Evolutionary conservation across 1,140 invertebrate species (phyloP).

Genomic region (Proctacanthus coquilletti): DNA sequence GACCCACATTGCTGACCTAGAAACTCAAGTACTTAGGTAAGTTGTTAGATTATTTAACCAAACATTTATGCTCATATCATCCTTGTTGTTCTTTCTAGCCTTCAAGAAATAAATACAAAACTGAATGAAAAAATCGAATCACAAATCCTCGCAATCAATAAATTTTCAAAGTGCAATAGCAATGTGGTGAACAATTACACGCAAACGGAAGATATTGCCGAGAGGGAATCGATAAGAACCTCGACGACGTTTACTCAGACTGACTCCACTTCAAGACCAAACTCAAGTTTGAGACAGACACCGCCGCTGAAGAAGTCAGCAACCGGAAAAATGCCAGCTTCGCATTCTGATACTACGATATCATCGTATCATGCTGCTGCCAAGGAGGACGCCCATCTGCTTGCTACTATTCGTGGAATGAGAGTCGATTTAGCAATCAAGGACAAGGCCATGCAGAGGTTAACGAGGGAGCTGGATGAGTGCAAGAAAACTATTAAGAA

Average conservation of each 20-base stretch:
- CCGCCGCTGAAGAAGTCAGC: constrained; percentile 1
- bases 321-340: constrained; percentile 21
- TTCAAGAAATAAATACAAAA: constrained; percentile 38
- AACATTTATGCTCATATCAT: too few relatives aligned
- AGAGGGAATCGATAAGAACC: background rate
- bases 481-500: constrained; percentile 53
- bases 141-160: constrained; percentile 25
- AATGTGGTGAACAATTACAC: constrained; percentile 27
- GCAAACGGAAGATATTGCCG: constrained; percentile 17
- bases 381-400: constrained; percentile 56
- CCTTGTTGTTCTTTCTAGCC: constrained; percentile 13
- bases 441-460: constrained; percentile 48
- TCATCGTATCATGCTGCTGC: constrained; percentile 12
- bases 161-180: too few relatives aligned
- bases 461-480: constrained; percentile 58
- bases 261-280: constrained; percentile 26
- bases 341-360: constrained; percentile 26
- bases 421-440: constrained; percentile 54
- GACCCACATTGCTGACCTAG: constrained; percentile 52
- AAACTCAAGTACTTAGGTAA: constrained; percentile 41
- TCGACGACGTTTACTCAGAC: background rate
- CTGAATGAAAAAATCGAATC: constrained; percentile 37
- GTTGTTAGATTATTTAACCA: too few relatives aligned
- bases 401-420: constrained; percentile 60
- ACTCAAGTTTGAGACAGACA: constrained; percentile 20